Conservation (phyloP, 2,888 invertebrate species). For the Drosophila paramelanica region DNA sequence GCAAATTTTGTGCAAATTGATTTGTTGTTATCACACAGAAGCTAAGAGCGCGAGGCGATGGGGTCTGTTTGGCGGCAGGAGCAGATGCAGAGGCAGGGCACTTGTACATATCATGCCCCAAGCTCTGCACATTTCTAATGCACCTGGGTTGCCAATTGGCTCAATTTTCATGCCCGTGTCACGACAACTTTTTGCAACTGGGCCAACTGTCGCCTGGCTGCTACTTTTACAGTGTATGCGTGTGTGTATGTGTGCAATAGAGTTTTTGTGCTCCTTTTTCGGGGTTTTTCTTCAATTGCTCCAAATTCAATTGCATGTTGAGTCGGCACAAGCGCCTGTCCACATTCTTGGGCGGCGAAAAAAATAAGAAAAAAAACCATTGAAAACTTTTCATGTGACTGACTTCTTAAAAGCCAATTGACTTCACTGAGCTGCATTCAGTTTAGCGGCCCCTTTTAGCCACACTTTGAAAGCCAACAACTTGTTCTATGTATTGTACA, state of each 20-base stretch:
- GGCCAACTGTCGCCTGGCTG: conserved; percentile 68
- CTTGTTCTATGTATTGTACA: conserved; percentile 16
- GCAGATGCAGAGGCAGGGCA: conserved; percentile 5
- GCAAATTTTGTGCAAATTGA: conserved; percentile 81
- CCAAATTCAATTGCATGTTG: conserved; percentile 73
- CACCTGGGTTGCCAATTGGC: conserved; percentile 74
- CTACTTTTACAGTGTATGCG: conserved; percentile 14
- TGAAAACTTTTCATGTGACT: conserved; percentile 71
- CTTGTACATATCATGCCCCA: conserved; percentile 24
- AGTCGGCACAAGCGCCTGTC: conserved; percentile 40
- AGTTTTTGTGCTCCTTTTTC: conserved; percentile 47
- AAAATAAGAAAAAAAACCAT: conserved; percentile 35
- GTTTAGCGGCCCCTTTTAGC: conserved; percentile 37
- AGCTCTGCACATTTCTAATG: conserved; percentile 69
- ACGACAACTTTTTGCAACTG: conserved; percentile 70
- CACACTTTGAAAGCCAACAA: conserved; percentile 29
- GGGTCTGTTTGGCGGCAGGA: not conserved
- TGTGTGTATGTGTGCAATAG: conserved; percentile 9
- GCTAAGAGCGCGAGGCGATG: not conserved
- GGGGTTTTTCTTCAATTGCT: conserved; percentile 55
- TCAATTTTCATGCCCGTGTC: conserved; percentile 75
- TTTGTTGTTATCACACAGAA: conserved; percentile 75
- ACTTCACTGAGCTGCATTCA: conserved; percentile 55
- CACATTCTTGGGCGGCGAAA: conserved; percentile 50
- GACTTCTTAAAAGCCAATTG: conserved; percentile 78